Percentiles rank a stretch among this genome's conserved stretches.
Conservation (phyloP, 2,888 invertebrate genomes). For the Chalcis sispes region DNA sequence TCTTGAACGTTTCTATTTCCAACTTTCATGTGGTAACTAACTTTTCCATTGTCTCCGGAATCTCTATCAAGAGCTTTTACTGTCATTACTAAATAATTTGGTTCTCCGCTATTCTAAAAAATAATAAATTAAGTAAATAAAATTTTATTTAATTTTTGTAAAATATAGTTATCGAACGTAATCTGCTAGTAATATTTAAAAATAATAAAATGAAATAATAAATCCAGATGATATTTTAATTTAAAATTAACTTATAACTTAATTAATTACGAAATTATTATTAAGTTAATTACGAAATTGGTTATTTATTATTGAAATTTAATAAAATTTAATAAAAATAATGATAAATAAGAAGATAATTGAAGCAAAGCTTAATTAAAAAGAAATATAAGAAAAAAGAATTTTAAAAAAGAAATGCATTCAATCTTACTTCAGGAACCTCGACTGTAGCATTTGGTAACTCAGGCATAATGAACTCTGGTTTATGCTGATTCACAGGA, state of each 20-base stretch:
- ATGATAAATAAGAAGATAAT: too few relatives aligned
- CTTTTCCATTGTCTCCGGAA: constrained; percentile 87
- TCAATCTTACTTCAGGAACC: constrained; percentile 84
- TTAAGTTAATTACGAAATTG: neutral
- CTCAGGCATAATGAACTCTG: constrained; percentile 87
- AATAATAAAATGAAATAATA: too few relatives aligned
- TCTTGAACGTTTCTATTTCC: constrained; percentile 86
- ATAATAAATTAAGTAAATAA: neutral
- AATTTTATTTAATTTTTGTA: neutral
- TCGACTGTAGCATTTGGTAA: constrained; percentile 86
- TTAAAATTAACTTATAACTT: too few relatives aligned
- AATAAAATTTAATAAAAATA: neutral
- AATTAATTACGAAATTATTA: neutral
- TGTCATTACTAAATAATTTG: constrained; percentile 87
- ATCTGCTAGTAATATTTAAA: too few relatives aligned
- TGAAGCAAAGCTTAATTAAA: neutral
- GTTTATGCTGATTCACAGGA: constrained; percentile 89
- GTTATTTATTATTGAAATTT: neutral
- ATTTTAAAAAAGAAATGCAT: constrained; percentile 49
- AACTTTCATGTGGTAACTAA: constrained; percentile 90
- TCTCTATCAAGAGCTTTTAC: constrained; percentile 90
- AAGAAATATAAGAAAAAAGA: constrained; percentile 12
- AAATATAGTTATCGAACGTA: neutral
- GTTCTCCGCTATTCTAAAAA: constrained; percentile 83
- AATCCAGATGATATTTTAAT: too few relatives aligned